Conservation (phyloP, 2,113 vertebrate species). For the Rafetus swinhoei region DNA sequence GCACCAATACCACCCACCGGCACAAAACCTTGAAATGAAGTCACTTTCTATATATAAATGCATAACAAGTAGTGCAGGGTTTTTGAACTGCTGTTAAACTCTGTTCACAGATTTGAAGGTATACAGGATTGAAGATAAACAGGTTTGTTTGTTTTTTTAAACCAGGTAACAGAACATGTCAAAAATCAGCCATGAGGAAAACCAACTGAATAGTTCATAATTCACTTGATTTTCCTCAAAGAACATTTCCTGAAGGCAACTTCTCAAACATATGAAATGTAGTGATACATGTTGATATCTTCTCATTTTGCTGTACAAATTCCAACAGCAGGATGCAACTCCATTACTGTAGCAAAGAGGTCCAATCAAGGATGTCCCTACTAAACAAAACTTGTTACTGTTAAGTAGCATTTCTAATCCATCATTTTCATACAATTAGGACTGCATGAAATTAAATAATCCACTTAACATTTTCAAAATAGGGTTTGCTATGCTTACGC, state of each 20-base stretch:
- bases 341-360: constrained; percentile 27
- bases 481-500: constrained; percentile 44
- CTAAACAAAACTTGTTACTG: constrained; percentile 25
- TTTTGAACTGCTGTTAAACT: constrained; percentile 58
- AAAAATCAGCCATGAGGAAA: constrained; percentile 52
- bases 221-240: constrained; percentile 57
- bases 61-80: constrained; percentile 62
- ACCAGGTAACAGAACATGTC: background rate
- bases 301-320: constrained; percentile 20
- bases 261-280: constrained; percentile 31
- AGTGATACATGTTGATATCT: constrained; percentile 49
- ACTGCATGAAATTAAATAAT: constrained; percentile 42
- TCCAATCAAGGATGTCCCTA: constrained; percentile 56
- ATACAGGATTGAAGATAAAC: constrained; percentile 44
- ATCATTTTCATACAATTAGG: constrained; percentile 32
- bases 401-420: constrained; percentile 31
- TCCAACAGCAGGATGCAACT: constrained; percentile 1
- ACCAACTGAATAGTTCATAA: constrained; percentile 36
- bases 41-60: constrained; percentile 65
- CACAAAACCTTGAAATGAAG: constrained; percentile 71
- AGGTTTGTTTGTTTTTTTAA: background rate
- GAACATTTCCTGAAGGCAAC: constrained; percentile 61
- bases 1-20: constrained; percentile 79
- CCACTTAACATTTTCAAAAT: constrained; percentile 39
- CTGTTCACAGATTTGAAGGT: constrained; percentile 54